Conservation (phyloP, 2,113 vertebrate genomes). For the Tragelaphus scriptus region DNA sequence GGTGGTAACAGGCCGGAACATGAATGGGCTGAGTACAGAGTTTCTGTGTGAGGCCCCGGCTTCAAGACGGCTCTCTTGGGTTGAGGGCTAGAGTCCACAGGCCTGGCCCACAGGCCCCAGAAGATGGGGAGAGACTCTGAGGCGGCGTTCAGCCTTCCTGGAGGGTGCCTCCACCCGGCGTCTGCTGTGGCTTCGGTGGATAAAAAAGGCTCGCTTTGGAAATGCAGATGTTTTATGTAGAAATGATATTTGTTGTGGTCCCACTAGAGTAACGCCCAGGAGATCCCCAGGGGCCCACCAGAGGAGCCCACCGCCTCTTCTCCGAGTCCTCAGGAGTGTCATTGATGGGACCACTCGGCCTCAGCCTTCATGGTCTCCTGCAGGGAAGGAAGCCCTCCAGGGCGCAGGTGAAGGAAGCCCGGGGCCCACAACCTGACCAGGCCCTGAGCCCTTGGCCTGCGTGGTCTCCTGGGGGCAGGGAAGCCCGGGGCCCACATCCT, state of each 20-base stretch:
- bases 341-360: accelerated
- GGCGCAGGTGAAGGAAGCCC: accelerated
- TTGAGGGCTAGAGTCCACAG: background rate
- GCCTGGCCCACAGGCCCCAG: accelerated
- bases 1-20: accelerated
- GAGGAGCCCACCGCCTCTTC: accelerated
- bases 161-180: accelerated
- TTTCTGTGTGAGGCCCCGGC: accelerated
- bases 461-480: background rate
- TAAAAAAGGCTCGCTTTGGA: background rate
- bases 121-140: accelerated
- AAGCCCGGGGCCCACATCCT: accelerated
- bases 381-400: too few species aligned
- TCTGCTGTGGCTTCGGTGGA: background rate
- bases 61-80: background rate
- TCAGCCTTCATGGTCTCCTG: background rate
- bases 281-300: accelerated
- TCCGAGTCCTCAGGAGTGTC: background rate
- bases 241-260: background rate
- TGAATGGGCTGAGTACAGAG: background rate
- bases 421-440: too few species aligned
- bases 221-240: background rate
- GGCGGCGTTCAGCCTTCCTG: accelerated
- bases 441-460: background rate
- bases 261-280: background rate